Evolutionary conservation across 2,113 vertebrate genomes (phyloP).

Genomic region (Dermatemys mawii): DNA sequence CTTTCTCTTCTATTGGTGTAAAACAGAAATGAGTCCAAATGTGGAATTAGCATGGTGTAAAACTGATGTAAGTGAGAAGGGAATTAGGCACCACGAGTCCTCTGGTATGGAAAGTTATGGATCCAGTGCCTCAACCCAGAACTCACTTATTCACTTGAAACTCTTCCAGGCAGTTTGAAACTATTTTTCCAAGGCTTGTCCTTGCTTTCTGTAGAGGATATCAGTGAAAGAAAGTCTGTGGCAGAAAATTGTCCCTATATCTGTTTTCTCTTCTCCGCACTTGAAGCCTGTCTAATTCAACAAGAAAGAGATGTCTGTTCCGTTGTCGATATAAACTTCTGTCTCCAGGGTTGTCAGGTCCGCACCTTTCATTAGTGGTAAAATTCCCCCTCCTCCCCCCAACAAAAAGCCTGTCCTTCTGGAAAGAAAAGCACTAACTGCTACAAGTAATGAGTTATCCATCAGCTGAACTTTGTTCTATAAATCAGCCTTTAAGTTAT

Average conservation of each 20-base stretch:
- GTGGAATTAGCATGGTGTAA: background rate
- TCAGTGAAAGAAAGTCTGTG: background rate
- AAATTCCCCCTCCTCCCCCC: background rate
- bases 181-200: background rate
- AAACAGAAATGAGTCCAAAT: background rate
- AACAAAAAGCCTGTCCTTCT: background rate
- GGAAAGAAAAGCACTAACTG: background rate
- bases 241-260: background rate
- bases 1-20: constrained; percentile 26
- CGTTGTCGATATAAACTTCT: background rate
- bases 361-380: background rate
- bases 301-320: accelerated
- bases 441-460: background rate
- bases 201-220: background rate
- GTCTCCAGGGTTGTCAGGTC: background rate
- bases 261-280: background rate
- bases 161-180: background rate
- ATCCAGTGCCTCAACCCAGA: background rate
- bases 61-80: background rate
- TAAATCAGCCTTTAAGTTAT: background rate
- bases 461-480: background rate
- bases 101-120: background rate
- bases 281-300: background rate
- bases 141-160: accelerated
- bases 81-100: background rate